Conservation (phyloP, 1,140 invertebrate genomes). For the Monomorium pharaonis region DNA sequence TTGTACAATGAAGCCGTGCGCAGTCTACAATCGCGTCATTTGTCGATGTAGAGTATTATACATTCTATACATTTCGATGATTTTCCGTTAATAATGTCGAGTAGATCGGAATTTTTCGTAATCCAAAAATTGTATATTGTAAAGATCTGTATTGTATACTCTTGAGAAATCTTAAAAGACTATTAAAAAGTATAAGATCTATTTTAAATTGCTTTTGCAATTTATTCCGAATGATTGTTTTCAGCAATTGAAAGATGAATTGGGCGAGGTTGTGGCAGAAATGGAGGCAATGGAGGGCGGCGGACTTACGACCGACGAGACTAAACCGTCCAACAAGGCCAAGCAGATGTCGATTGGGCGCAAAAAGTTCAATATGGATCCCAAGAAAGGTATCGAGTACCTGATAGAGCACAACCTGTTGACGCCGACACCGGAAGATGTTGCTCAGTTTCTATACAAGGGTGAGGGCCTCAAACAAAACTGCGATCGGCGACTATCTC, state of each 20-base stretch:
- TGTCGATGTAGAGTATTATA: not conserved
- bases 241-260: constrained; percentile 98
- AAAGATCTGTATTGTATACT: not conserved
- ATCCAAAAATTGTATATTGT: not conserved
- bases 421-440: constrained; percentile 95
- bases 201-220: not conserved
- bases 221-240: constrained; percentile 76
- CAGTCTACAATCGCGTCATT: not conserved
- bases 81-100: not conserved
- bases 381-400: constrained; percentile 99
- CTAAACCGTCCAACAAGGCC: constrained; percentile 96
- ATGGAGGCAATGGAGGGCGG: constrained; percentile 94
- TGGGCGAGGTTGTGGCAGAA: constrained; percentile 96
- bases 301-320: constrained; percentile 90
- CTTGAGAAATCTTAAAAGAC: not conserved
- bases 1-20: not conserved
- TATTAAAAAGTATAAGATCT: not conserved
- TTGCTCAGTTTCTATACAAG: constrained; percentile 97
- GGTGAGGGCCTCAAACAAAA: constrained; percentile 99
- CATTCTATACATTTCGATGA: not conserved
- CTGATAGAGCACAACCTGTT: constrained; percentile 97
- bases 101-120: not conserved
- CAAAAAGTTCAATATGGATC: constrained; percentile 99
- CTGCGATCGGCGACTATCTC: constrained; percentile 99
- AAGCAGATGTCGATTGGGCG: constrained; percentile 99